These are phyloP conservation scores for Oxystoma pomonae DNA, from an alignment of 2,888 invertebrate species.

Conservation along the genomic window DNA sequence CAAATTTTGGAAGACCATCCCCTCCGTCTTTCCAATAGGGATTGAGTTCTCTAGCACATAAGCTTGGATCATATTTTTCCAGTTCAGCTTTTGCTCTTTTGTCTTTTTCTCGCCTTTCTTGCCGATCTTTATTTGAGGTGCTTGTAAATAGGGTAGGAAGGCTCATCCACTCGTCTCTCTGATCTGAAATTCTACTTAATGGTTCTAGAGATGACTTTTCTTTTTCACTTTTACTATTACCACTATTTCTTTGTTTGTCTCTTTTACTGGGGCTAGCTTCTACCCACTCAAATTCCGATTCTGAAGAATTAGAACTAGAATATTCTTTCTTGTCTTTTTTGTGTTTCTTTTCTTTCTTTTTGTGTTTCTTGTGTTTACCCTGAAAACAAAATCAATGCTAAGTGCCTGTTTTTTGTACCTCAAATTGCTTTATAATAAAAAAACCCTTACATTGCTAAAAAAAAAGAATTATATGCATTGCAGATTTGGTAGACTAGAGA, in stretches of 20 bases:
- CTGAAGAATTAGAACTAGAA: slow-evolving; percentile 14
- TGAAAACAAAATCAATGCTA: slow-evolving; percentile 4
- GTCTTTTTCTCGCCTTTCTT: slow-evolving; percentile 48
- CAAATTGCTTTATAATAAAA: no score
- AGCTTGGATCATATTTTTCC: slow-evolving; percentile 64
- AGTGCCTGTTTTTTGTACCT: no score
- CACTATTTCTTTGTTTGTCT: neutral
- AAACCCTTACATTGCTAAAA: no score
- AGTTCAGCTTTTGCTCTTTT: slow-evolving; percentile 54
- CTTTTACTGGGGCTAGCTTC: slow-evolving; percentile 15
- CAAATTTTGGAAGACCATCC: slow-evolving; percentile 67
- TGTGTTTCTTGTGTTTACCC: slow-evolving; percentile 21
- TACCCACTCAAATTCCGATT: slow-evolving; percentile 21
- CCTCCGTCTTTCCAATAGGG: slow-evolving; percentile 92
- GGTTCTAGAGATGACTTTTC: neutral
- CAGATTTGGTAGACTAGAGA: no score
- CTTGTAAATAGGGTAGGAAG: slow-evolving; percentile 51
- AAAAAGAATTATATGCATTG: no score
- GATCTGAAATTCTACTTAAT: slow-evolving; percentile 2
- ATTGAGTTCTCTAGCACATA: slow-evolving; percentile 76
- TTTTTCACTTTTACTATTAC: slow-evolving; percentile 1
- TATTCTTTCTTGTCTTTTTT: slow-evolving; percentile 10
- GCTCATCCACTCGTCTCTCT: slow-evolving; percentile 75
- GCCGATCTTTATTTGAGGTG: slow-evolving; percentile 46
- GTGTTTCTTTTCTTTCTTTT: slow-evolving; percentile 15